Percentiles rank a stretch among this genome's conserved stretches.
Evolutionary conservation across 2,888 invertebrate species (phyloP).

Genomic region (Rhodophaea formosa): DNA sequence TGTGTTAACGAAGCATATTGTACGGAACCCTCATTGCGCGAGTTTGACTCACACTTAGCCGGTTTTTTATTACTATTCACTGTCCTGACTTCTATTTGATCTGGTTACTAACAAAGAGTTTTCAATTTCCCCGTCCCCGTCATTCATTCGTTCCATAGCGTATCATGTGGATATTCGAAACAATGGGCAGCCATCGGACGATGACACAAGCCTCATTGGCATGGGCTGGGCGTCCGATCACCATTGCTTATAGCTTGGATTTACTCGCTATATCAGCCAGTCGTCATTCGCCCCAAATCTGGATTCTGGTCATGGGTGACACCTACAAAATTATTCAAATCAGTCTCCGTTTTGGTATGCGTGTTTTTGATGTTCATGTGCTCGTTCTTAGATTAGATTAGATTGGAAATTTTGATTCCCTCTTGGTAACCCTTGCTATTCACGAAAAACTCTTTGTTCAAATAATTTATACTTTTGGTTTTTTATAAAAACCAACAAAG

Average conservation of each 20-base stretch:
- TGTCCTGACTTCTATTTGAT: too few species aligned
- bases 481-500: too few species aligned
- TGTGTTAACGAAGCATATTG: too few species aligned
- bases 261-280: conserved; percentile 1
- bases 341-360: not conserved
- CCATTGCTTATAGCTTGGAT: conserved; percentile 22
- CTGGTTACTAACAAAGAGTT: not conserved
- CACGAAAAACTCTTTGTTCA: too few species aligned
- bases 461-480: too few species aligned
- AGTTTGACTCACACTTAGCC: too few species aligned
- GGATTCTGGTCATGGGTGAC: conserved; percentile 15
- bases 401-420: too few species aligned
- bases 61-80: too few species aligned
- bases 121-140: conserved; percentile 20
- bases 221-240: conserved; percentile 33
- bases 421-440: too few species aligned
- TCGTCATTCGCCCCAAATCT: conserved; percentile 19
- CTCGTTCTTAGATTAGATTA: not conserved
- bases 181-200: conserved; percentile 49
- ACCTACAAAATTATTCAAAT: conserved; percentile 18
- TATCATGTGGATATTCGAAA: conserved; percentile 31
- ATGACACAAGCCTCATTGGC: conserved; percentile 53
- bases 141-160: conserved; percentile 21
- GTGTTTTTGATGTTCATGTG: not conserved
- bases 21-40: too few species aligned